These are phyloP conservation scores for Paraplagusia blochii DNA, from an alignment of 2,113 vertebrate species.

Conservation along the genomic window DNA sequence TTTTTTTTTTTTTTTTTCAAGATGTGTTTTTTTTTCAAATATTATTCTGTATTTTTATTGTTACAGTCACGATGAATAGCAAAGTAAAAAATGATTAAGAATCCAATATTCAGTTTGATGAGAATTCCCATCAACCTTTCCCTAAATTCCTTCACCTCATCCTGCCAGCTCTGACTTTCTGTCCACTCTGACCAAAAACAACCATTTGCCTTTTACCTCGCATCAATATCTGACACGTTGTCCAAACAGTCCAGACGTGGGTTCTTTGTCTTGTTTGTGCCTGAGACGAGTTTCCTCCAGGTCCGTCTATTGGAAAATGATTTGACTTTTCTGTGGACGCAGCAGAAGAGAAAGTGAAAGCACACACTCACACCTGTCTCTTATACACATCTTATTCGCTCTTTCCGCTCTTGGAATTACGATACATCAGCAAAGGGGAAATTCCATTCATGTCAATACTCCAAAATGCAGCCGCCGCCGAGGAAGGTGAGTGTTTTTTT, in stretches of 20 bases:
- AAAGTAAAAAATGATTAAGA: too few relatives aligned
- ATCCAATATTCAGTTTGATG: neutral
- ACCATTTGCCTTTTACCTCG: conserved; percentile 13
- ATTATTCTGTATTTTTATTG: too few relatives aligned
- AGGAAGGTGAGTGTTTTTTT: too few relatives aligned
- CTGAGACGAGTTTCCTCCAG: conserved; percentile 25
- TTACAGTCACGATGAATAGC: neutral
- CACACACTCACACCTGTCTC: neutral
- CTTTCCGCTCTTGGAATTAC: too few relatives aligned
- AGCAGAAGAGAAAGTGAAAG: conserved; percentile 43
- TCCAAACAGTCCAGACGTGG: conserved; percentile 33
- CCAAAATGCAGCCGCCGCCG: too few relatives aligned
- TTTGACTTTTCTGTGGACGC: conserved; percentile 42
- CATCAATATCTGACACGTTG: conserved; percentile 18
- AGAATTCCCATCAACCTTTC: neutral
- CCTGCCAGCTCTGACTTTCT: conserved; percentile 4
- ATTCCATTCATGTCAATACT: too few relatives aligned
- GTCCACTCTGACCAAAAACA: conserved; percentile 7
- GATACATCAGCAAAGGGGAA: too few relatives aligned
- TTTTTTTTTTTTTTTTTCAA: too few relatives aligned
- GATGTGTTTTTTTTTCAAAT: too few relatives aligned
- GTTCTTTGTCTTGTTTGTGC: conserved; percentile 44
- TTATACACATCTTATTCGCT: too few relatives aligned
- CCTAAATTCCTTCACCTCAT: too few relatives aligned
- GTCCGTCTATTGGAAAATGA: conserved; percentile 46